Evolutionary conservation across 2,113 vertebrate genomes (phyloP), one percentile per base, ranked within the genome.

Genomic region (Anoplopoma fimbria): DNA sequence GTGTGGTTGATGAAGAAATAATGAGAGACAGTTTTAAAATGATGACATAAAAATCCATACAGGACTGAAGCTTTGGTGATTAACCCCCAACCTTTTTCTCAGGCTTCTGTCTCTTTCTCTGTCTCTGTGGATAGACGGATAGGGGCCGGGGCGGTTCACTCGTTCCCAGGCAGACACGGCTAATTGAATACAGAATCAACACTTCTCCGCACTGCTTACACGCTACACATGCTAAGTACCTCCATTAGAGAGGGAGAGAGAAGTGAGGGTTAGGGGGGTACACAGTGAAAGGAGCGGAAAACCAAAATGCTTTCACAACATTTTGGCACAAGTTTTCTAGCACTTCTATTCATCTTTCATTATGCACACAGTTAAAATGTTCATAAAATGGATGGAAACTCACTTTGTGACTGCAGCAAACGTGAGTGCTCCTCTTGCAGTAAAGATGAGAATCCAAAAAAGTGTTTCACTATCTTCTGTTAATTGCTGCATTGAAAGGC

Each of bases 151-250:
- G 64, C 57, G 73, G 47, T 80, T 86, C 65, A 77, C 81, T 87
- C 84, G 81, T 87, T 89, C 83, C 73, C 71, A 40, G 81, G 86
- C 85, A 88, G 91, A 73, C 88, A 68, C 62, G 77, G 80, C 79
- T 93, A 93, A 94, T 92, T 93, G 93, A 92, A 92, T 92, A 81
- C 91, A 92, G 84, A 87, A 90, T 84, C 88, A 92, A 90, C 90
- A 79, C 88, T 90, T 91, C 81, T 86, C 92, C 29, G 88, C 93
- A 91, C 85, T 88, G 86, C 91, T 87, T 51, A 94, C 89, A 87
- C 82, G 63, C 78, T 42, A 47, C 93, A 90, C 93, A 93, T 94
- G 89, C 85, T 91, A 89, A 94, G 90, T 91, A 90, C 68, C 88
- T 90, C 75, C 84, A 75, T 86, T 76, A 74, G 45, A 74, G 82